These are phyloP conservation scores for Lumbricus terrestris DNA, from an alignment of 2,888 invertebrate species.

Conservation along the genomic window DNA sequence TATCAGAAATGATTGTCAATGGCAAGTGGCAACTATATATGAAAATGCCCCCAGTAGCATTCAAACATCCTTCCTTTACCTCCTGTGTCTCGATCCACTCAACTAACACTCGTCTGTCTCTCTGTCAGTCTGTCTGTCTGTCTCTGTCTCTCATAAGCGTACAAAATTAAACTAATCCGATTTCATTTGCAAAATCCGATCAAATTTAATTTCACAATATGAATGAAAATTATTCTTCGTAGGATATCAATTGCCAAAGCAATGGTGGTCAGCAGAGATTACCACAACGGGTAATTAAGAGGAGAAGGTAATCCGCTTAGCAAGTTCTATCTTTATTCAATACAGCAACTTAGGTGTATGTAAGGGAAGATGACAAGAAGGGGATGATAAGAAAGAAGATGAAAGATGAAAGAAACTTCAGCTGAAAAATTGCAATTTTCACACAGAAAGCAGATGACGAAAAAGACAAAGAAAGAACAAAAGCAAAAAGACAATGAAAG, in stretches of 20 bases:
- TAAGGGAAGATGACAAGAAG: background rate
- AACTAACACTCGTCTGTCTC: background rate
- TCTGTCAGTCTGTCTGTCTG: background rate
- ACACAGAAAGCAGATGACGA: background rate
- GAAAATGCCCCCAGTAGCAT: background rate
- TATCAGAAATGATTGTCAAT: background rate
- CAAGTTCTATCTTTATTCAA: background rate
- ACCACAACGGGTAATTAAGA: background rate
- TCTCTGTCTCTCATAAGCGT: background rate
- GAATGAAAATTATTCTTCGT: background rate
- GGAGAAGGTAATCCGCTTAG: background rate
- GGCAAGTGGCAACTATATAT: background rate
- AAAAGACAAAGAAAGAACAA: background rate
- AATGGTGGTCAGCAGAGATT: background rate
- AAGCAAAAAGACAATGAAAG: no score
- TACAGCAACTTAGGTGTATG: background rate
- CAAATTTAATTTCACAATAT: background rate
- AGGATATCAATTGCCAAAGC: background rate
- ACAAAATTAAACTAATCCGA: background rate
- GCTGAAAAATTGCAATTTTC: background rate
- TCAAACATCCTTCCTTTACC: background rate
- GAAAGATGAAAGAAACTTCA: background rate
- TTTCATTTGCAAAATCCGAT: background rate
- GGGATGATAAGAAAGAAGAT: background rate
- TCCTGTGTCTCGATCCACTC: background rate